Base-by-base conservation (phyloP, 2,113 vertebrate genomes). In the Indicator indicator region DNA sequence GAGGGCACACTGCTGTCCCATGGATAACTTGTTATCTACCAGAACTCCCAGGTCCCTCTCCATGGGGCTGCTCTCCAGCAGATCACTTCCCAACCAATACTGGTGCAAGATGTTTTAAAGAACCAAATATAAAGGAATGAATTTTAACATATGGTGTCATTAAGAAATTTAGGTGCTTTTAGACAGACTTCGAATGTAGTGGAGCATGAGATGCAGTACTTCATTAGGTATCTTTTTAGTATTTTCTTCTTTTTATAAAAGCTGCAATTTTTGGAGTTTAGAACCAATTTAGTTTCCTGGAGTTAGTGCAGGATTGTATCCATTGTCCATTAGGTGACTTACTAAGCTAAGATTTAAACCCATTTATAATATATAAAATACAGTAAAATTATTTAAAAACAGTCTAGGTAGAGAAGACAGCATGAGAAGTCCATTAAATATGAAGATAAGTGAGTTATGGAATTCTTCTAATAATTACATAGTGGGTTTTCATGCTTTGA, bases 291-390 rank as follows among this genome's bases (percentile, higher is more conserved):
- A 98, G 98, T 98, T 97, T 98, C 98, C 97, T 97, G 92, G 97
- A 98, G 98, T 97, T 97, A 95, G 77, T 98, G 96, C 91, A 96
- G 97, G 98, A 98, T 98, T 97, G 96, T 97, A 97, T 97, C 96
- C 97, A 87, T 98, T 98, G 98, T 98, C 98, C 98, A 98, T 98
- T 98, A 98, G 97, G 89, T 98, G 97, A 98, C 98, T 98, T 98
- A 98, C 96, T 97, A 98, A 98, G 94, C 97, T 97, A 98, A 97
- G 97, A 98, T 98, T 97, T 97, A 96, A 98, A 98, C 97, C 93
- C 95, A 98, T 98, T 98, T 98, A 98, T 98, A 97, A 98, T 94
- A 95, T 97, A 97, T 97, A 98, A 98, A 98, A 98, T 98, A 97
- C 88, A 92, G 91, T 95, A 97, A 98, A 98, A 98, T 97, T 90